A percentile compares a stretch with the other conserved stretches of the same genome.
Conservation (phyloP, 2,113 vertebrate genomes). For the Percina caprodes region DNA sequence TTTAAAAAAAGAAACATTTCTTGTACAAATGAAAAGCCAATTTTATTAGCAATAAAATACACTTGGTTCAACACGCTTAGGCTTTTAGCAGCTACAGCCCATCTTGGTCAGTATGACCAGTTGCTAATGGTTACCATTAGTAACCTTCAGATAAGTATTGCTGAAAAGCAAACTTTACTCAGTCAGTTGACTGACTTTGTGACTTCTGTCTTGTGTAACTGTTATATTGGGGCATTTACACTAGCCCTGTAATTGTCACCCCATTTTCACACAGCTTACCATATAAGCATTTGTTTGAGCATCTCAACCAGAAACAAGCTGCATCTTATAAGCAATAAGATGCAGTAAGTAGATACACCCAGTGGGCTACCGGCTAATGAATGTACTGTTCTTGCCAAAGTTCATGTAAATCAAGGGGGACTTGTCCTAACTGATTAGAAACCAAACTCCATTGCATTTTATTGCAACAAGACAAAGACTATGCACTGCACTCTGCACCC, state of each 20-base stretch:
- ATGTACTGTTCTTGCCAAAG: background rate
- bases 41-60: background rate
- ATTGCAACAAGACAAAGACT: slow-evolving; percentile 42
- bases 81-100: background rate
- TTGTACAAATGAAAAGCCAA: background rate
- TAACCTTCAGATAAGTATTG: background rate
- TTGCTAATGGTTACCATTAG: too few relatives aligned
- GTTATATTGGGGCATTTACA: background rate
- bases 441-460: slow-evolving; percentile 16
- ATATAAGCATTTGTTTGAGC: background rate
- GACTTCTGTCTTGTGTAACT: background rate
- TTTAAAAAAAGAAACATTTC: background rate
- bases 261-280: background rate
- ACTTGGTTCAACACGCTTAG: background rate
- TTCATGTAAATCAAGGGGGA: background rate
- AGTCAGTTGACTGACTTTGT: too few relatives aligned
- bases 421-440: slow-evolving; percentile 12
- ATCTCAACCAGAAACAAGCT: background rate
- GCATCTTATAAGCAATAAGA: too few relatives aligned
- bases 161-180: background rate
- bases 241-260: background rate
- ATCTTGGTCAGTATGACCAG: background rate
- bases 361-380: background rate
- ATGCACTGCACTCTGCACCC: background rate
- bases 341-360: background rate